A percentile compares a stretch with the other conserved stretches of the same genome.
phyloP scores from a whole-genome alignment of 2,113 vertebrate genomes.

The Opisthocomus hoazin region DNA sequence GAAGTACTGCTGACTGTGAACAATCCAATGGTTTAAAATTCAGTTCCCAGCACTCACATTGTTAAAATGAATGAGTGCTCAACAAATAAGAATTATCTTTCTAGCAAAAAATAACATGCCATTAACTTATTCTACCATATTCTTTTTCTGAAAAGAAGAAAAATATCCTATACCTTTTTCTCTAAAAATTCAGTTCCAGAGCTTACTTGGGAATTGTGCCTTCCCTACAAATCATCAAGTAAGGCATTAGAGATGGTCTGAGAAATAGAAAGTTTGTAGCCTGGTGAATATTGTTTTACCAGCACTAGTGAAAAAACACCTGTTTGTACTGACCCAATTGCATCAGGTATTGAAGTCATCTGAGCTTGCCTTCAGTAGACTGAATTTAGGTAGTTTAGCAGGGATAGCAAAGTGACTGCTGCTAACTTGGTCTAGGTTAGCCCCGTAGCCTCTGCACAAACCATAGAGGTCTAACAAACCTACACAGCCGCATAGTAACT shows the following conservation, averaged over 20 bases:
- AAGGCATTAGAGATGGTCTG: not conserved
- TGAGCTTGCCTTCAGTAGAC: not conserved
- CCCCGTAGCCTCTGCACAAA: too few relatives aligned
- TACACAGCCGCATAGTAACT: too few relatives aligned
- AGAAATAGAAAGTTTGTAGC: not conserved
- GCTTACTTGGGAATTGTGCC: not conserved
- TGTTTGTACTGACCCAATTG: too few relatives aligned
- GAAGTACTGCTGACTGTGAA: not conserved
- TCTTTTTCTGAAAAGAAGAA: not conserved
- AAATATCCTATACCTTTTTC: not conserved
- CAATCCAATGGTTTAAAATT: not conserved
- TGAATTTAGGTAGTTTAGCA: not conserved
- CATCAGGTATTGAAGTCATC: not conserved
- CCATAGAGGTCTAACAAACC: not conserved
- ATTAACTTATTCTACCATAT: fast-evolving
- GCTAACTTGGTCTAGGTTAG: not conserved
- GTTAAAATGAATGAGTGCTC: not conserved
- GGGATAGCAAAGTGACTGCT: not conserved
- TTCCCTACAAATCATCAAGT: not conserved
- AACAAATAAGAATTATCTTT: not conserved
- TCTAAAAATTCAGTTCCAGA: not conserved
- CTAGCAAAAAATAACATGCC: not conserved
- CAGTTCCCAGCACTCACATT: not conserved
- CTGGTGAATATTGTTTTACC: not conserved
- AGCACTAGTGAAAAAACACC: not conserved